A percentile compares a stretch with the other conserved stretches of the same genome.
phyloP scores from a whole-genome alignment of 2,113 vertebrate genomes.

The Furnarius figulus region DNA sequence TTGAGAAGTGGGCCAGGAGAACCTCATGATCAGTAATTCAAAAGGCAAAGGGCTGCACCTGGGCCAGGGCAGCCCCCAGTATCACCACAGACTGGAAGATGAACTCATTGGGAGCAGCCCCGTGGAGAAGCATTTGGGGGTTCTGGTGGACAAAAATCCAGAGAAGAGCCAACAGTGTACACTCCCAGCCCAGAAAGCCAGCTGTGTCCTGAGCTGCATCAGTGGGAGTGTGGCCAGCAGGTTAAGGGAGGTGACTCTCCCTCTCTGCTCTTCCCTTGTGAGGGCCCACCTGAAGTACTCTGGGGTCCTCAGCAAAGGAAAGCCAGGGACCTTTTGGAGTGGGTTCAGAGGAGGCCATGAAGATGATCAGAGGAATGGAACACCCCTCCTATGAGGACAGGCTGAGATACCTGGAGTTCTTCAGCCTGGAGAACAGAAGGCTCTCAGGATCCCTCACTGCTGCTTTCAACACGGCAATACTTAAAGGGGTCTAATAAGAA shows the following conservation, averaged over 20 bases:
- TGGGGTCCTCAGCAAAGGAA: neutral
- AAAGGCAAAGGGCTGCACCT: neutral
- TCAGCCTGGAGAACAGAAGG: neutral
- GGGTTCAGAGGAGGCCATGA: neutral
- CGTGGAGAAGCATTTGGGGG: neutral
- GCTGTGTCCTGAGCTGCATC: neutral
- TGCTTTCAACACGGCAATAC: neutral
- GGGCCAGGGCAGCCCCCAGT: accelerated
- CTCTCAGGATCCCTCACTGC: neutral
- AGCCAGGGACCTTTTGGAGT: neutral
- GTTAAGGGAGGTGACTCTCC: neutral
- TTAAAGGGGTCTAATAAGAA: neutral
- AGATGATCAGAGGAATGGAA: neutral
- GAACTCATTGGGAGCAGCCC: neutral
- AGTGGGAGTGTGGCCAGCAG: accelerated
- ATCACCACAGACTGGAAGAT: accelerated
- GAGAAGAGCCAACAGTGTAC: neutral
- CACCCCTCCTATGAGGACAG: neutral
- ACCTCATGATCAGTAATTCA: no score
- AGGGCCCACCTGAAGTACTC: no score
- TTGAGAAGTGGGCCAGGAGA: accelerated
- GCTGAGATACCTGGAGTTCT: neutral
- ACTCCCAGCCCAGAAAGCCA: neutral
- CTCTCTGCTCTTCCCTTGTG: neutral
- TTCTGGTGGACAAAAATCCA: neutral